Evolutionary conservation across 2,888 invertebrate species (phyloP).

Genomic region (Tricholauxania praeusta): DNA sequence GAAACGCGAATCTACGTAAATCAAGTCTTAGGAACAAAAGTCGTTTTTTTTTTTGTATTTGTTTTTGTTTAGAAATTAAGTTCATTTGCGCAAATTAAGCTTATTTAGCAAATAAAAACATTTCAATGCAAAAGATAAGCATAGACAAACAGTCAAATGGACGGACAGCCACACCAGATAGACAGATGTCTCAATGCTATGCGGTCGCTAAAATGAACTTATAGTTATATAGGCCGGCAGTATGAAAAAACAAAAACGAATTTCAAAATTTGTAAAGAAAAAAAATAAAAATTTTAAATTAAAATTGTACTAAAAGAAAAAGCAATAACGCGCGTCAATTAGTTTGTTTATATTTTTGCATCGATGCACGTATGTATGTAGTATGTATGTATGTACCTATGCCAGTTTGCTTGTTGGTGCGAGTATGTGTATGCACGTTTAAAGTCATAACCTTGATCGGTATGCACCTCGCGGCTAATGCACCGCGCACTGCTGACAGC

Average conservation of each 20-base stretch:
- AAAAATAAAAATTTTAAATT: background rate
- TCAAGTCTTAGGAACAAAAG: too few relatives aligned
- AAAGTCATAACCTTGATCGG: conserved; percentile 37
- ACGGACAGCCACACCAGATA: conserved; percentile 31
- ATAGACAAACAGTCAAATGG: conserved; percentile 44
- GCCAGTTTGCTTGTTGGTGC: too few relatives aligned
- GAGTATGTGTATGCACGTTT: background rate
- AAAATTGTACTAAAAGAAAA: background rate
- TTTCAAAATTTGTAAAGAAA: conserved; percentile 11
- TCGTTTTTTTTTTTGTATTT: too few relatives aligned
- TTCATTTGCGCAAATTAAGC: conserved; percentile 59
- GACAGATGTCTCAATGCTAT: too few relatives aligned
- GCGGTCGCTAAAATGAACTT: too few relatives aligned
- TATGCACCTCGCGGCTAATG: conserved; percentile 39
- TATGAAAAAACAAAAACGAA: background rate
- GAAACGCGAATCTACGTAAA: too few relatives aligned
- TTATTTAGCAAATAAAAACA: conserved; percentile 24
- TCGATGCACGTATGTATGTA: too few relatives aligned
- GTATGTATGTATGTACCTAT: too few relatives aligned
- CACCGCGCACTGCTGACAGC: background rate
- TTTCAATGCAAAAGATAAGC: conserved; percentile 48
- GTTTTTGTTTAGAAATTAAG: conserved; percentile 9
- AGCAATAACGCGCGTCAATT: too few relatives aligned
- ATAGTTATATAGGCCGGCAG: background rate
- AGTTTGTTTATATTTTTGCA: too few relatives aligned